Conservation (phyloP, 2,113 vertebrate genomes). For the Australoheros scitulus region DNA sequence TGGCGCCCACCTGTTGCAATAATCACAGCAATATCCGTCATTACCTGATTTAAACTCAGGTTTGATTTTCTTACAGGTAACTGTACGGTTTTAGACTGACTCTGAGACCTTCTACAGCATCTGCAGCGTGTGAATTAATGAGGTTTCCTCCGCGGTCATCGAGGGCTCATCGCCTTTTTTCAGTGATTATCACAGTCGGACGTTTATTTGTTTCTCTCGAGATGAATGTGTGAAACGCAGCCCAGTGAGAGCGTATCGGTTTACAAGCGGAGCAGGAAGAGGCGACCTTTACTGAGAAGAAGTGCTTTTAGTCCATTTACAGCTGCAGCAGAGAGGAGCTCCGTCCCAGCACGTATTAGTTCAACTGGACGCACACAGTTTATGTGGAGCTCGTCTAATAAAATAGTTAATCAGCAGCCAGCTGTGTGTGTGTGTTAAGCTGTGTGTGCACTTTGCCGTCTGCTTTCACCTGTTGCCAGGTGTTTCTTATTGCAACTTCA, state of each 20-base stretch:
- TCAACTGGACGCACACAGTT: not conserved
- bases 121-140: not conserved
- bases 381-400: not conserved
- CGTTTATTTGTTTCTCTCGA: not conserved
- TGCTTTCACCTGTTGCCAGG: too few relatives aligned
- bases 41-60: too few relatives aligned
- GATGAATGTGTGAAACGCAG: not conserved
- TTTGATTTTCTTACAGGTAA: too few relatives aligned
- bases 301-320: not conserved
- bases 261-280: accelerated
- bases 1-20: not conserved
- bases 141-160: not conserved
- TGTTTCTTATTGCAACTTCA: too few relatives aligned
- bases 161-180: not conserved
- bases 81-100: not conserved
- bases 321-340: too few relatives aligned
- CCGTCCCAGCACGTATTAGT: not conserved
- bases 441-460: too few relatives aligned
- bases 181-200: not conserved
- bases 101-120: not conserved
- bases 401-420: not conserved
- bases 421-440: too few relatives aligned
- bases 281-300: not conserved
- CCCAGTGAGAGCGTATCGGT: not conserved
- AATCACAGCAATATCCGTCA: not conserved